Evolutionary conservation across 1,140 invertebrate species (phyloP), one percentile per base, ranked within the genome.

Genomic region (Maconellicoccus hirsutus): DNA sequence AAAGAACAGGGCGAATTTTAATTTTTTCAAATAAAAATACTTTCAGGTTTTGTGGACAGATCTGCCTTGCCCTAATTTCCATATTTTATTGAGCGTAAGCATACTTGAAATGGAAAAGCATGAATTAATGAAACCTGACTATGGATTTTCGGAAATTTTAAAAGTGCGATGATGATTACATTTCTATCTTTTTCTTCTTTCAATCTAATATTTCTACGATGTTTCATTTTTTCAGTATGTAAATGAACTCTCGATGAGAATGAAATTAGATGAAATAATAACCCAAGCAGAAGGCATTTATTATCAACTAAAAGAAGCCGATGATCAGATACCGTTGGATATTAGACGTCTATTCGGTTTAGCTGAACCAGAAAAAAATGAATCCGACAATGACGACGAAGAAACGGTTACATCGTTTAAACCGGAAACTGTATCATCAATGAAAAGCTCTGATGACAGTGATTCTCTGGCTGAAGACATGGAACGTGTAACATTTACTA

Each of bases 61-160:
- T 75, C 81, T 92, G 74, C 95, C 94, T 0, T 97, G 95, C 77
- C 84, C 89, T 75, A 96, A 96, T 81, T 98, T 98, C 79, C 94
- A 98, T 80, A 80, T 98, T 23, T 80, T 98, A 2, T 81, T 98
- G 16, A 93, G 91, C 77, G 86, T 92, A 70, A 92, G 95, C 42
- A 93, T 98, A 78, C 82, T 98, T 29, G 93, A 96, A 74, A 86
- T 86, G 22, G 91, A 98, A 79, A 93, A 91, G 75, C 84, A 86
- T 75, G 84, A 86, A 3, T 83, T 98, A 10, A 95, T 98, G 75
- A 90, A 90, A 75, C 92, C 90, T 76, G 86, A 89, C 75, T 97
- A 92, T 81, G 94, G 93, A 66, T 94, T 98, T 76, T 96, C 92
- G 12, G 96, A 98, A 83, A 97, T 98, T 76, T 81, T 98, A 19